A percentile compares a stretch with the other conserved stretches of the same genome.
These are phyloP conservation scores for Melieria crassipennis DNA, from an alignment of 2,888 invertebrate genomes.

Conservation along the genomic window DNA sequence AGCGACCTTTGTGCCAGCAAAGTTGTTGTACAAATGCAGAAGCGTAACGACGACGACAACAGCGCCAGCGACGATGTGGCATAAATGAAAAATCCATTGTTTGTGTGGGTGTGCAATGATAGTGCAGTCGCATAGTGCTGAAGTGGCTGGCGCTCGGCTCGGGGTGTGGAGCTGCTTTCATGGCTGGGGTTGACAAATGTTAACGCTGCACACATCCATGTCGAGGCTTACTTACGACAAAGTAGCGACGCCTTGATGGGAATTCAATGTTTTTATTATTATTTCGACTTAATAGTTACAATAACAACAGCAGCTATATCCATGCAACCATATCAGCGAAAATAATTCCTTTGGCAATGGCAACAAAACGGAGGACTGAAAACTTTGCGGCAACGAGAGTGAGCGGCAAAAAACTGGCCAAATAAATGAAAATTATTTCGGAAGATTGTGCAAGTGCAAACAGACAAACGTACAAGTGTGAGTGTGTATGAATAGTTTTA, in stretches of 20 bases:
- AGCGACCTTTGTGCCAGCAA: constrained; percentile 22
- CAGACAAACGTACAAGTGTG: background rate
- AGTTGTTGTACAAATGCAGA: constrained; percentile 26
- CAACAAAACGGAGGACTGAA: no score
- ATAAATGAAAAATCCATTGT: constrained; percentile 20
- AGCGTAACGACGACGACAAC: constrained; percentile 29
- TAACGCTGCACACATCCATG: constrained; percentile 16
- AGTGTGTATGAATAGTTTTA: constrained; percentile 21
- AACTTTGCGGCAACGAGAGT: no score
- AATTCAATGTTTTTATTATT: constrained; percentile 35
- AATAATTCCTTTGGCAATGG: no score
- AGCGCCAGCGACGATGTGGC: no score
- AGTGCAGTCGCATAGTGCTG: background rate
- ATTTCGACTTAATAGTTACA: background rate
- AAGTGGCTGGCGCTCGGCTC: constrained; percentile 6
- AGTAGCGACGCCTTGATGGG: constrained; percentile 31
- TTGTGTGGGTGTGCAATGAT: background rate
- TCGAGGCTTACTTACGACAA: constrained; percentile 14
- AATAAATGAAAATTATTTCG: no score
- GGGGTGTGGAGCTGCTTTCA: background rate
- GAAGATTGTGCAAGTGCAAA: no score
- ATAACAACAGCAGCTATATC: background rate
- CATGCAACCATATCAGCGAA: background rate
- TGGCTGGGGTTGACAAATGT: constrained; percentile 28
- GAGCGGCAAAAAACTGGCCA: no score